Evolutionary conservation across 2,113 vertebrate genomes (phyloP).

Genomic region (Chinchilla lanigera): DNA sequence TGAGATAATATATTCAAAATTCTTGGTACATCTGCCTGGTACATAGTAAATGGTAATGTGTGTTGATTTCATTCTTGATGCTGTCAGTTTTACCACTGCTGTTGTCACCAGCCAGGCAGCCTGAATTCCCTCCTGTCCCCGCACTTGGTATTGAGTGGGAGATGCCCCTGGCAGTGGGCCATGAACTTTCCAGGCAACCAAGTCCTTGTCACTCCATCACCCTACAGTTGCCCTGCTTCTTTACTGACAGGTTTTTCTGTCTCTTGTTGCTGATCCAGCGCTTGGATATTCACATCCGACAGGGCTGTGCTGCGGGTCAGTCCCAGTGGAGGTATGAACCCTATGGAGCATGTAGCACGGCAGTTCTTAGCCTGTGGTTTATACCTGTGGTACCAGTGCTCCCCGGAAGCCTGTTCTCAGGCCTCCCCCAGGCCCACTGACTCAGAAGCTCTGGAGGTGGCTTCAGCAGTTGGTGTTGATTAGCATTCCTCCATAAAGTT

Average conservation of each 20-base stretch:
- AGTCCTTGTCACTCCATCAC: fast-evolving
- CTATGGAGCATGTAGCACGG: not conserved
- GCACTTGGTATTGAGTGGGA: not conserved
- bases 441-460: not conserved
- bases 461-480: not conserved
- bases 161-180: not conserved
- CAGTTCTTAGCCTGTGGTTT: not conserved
- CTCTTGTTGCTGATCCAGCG: not conserved
- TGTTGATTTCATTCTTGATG: not conserved
- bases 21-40: not conserved
- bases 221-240: not conserved
- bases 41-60: not conserved
- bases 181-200: not conserved
- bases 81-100: no score
- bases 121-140: no score
- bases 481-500: not conserved
- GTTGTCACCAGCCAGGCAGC: no score
- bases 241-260: not conserved
- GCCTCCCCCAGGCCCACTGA: not conserved
- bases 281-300: not conserved
- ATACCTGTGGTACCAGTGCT: not conserved
- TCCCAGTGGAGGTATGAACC: no score
- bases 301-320: not conserved
- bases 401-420: not conserved
- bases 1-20: not conserved